Evolutionary conservation across 2,113 vertebrate genomes (phyloP), one percentile per base, ranked within the genome.

Genomic region (Lamprologus sp.): DNA sequence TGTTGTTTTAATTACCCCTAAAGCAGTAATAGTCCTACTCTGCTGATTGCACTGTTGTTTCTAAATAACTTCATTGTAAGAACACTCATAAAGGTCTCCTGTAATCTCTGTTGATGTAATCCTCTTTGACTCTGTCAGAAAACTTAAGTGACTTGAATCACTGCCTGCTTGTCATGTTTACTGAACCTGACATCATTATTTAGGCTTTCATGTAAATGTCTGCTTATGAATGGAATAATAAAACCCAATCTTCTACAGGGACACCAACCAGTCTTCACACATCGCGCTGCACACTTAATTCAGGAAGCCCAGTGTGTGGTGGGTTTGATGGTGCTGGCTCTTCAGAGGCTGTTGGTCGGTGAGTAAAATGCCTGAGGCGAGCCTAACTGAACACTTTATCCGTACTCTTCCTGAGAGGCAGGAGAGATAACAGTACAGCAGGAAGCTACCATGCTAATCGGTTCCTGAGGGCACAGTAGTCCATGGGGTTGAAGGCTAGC

Each of bases 391-490:
- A 77, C 73, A 75, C 81, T 89, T 85, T 80, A 86, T 85, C 81
- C 82, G 7, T 68, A 14, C n/a, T 87, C 79, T 65, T 81, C 81
- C 79, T 53, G 45, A 87, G 87, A 85, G 56, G 54, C 82, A 53
- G 49, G 40, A 77, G 60, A 84, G 86, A 93, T 92, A 92, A 87
- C 23, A 49, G 70, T n/a, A 5, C 49, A 58, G 83, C 31, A 3
- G 65, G 73, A 55, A 75, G 60, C 51, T 9, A 11, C 55, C 79
- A 83, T 88, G 84, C 83, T 90, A 84, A 93, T 93, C 89, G 88
- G 88, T 11, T 73, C 86, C 86, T 31, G n/a, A 84, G 63, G 90
- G 82, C 75, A 73, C 21, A 60, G n/a, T n/a, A 45, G 17, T 81
- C 70, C 83, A 60, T 49, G 19, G 37, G 82, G 88, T 47, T 85